phyloP scores from a whole-genome alignment of 2,888 invertebrate species.

The Troglohyphantes excavatus region DNA sequence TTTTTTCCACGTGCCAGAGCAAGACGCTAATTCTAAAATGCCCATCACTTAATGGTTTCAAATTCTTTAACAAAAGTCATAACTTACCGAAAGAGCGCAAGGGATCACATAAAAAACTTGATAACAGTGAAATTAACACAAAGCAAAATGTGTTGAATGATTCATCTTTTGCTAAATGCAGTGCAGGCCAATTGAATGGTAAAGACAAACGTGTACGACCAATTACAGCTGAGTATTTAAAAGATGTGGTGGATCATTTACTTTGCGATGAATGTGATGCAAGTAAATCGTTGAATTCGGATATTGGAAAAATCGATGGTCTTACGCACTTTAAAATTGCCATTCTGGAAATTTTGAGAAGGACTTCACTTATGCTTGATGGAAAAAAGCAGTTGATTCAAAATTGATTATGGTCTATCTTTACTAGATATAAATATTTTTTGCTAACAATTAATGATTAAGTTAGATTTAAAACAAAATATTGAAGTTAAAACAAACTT shows the following conservation, averaged over 20 bases:
- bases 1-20: neutral
- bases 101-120: no score
- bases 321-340: conserved; percentile 55
- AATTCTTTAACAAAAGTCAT: neutral
- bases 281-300: neutral
- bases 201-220: neutral
- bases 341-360: conserved; percentile 27
- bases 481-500: neutral
- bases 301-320: conserved; percentile 21
- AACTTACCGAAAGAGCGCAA: neutral
- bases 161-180: neutral
- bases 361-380: neutral
- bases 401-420: no score
- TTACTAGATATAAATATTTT: no score
- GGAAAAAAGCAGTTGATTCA: neutral
- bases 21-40: neutral
- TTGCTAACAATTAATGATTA: neutral
- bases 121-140: neutral
- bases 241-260: neutral
- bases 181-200: neutral
- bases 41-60: neutral
- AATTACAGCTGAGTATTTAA: conserved; percentile 11
- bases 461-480: neutral
- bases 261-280: neutral
- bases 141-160: neutral